Evolutionary conservation across 2,113 vertebrate genomes (phyloP).

Genomic region (Puffinus mauretanicus): DNA sequence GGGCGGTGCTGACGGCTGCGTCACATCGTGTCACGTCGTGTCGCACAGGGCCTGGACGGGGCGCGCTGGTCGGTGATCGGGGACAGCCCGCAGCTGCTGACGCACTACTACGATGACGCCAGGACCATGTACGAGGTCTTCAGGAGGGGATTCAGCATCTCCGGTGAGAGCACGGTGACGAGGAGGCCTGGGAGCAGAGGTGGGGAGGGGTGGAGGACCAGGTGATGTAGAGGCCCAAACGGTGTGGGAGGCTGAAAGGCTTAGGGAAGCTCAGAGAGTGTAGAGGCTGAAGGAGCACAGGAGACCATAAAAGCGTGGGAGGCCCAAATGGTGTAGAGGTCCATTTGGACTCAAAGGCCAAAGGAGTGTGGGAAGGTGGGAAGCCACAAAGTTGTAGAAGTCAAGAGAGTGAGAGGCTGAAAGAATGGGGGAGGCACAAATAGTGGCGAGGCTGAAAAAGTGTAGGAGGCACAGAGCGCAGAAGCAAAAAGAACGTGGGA

Average conservation of each 20-base stretch:
- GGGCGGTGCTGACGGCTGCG: background rate
- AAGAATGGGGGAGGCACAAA: background rate
- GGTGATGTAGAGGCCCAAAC: accelerated
- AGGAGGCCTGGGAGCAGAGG: background rate
- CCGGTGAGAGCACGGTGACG: constrained; percentile 74
- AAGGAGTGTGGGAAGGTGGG: background rate
- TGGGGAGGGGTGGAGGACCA: background rate
- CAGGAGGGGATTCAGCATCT: constrained; percentile 89
- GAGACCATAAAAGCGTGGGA: background rate
- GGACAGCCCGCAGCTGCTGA: constrained; percentile 81
- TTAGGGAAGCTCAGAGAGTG: background rate
- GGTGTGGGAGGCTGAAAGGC: background rate
- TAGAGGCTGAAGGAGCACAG: background rate
- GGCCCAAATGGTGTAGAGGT: background rate
- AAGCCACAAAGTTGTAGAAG: background rate
- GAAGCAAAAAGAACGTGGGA: background rate
- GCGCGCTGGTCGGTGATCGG: constrained; percentile 88
- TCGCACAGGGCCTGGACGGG: constrained; percentile 74
- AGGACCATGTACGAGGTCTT: constrained; percentile 97
- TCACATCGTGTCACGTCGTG: accelerated
- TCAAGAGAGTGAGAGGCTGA: background rate
- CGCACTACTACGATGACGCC: constrained; percentile 92
- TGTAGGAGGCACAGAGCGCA: background rate
- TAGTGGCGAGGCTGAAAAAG: background rate
- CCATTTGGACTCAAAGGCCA: background rate